Conservation (phyloP, 1,140 invertebrate species). For the Neocloeon triangulifer region DNA sequence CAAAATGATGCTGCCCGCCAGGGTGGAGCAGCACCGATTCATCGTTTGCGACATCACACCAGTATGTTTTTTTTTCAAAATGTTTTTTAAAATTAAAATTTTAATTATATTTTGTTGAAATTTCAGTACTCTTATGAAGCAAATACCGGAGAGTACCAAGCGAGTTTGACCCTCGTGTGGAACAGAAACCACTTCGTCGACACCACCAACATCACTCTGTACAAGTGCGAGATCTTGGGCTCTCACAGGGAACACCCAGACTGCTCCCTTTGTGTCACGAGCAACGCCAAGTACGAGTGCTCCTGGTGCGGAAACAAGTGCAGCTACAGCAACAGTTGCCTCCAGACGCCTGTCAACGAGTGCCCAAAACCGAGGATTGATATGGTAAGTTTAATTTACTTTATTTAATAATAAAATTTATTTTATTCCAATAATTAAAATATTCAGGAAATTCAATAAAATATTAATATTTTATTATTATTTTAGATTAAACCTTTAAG, state of each 20-base stretch:
- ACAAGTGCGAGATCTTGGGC: constrained; percentile 84
- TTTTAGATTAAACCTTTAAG: constrained; percentile 68
- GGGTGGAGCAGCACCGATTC: constrained; percentile 54
- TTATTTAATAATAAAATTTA: background rate
- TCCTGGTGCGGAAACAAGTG: constrained; percentile 81
- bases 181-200: constrained; percentile 82
- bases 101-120: constrained; percentile 5
- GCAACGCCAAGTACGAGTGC: constrained; percentile 69
- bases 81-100: background rate
- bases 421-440: too few relatives aligned
- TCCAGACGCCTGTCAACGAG: constrained; percentile 43
- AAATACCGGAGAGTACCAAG: constrained; percentile 62
- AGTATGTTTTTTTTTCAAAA: constrained; percentile 18
- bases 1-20: constrained; percentile 66
- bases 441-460: background rate
- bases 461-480: too few relatives aligned
- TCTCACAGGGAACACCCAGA: constrained; percentile 79
- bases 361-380: constrained; percentile 85
- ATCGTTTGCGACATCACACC: constrained; percentile 79
- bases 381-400: constrained; percentile 31
- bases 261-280: constrained; percentile 80
- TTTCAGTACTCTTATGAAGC: constrained; percentile 68
- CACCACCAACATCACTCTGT: constrained; percentile 68
- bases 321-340: constrained; percentile 59
- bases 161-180: constrained; percentile 75